These are phyloP conservation scores for Radopholus similis DNA, from an alignment of 1,140 invertebrate species.

Conservation along the genomic window DNA sequence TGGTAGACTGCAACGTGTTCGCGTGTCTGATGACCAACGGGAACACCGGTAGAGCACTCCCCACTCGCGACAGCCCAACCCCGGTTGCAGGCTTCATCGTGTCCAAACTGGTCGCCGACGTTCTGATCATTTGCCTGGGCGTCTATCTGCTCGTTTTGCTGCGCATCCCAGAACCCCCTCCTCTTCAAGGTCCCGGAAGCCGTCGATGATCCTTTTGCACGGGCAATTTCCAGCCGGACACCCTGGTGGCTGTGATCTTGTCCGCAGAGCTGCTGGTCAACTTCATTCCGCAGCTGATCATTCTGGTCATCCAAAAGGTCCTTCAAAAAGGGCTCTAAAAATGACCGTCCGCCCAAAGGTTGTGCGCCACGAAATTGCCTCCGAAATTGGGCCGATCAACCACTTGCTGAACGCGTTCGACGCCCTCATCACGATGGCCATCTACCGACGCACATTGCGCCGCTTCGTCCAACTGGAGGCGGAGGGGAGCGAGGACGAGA, in stretches of 20 bases:
- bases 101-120: not conserved
- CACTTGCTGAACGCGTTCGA: slow-evolving; percentile 1
- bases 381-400: not conserved
- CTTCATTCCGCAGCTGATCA: not conserved
- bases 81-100: no score
- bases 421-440: not conserved
- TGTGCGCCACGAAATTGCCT: not conserved
- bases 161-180: not conserved
- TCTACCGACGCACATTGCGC: not conserved
- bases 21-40: no score
- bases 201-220: no score
- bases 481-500: no score
- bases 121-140: not conserved
- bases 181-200: not conserved
- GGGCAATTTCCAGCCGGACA: not conserved
- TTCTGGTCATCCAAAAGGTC: not conserved
- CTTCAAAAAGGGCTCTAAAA: no score
- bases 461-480: no score
- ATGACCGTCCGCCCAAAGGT: no score
- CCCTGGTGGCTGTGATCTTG: not conserved
- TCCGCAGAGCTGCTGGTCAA: not conserved
- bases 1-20: no score
- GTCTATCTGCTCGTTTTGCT: not conserved
- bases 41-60: no score
- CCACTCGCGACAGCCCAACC: no score